Conservation (phyloP, 2,113 vertebrate species). For the Eclectus roratus region DNA sequence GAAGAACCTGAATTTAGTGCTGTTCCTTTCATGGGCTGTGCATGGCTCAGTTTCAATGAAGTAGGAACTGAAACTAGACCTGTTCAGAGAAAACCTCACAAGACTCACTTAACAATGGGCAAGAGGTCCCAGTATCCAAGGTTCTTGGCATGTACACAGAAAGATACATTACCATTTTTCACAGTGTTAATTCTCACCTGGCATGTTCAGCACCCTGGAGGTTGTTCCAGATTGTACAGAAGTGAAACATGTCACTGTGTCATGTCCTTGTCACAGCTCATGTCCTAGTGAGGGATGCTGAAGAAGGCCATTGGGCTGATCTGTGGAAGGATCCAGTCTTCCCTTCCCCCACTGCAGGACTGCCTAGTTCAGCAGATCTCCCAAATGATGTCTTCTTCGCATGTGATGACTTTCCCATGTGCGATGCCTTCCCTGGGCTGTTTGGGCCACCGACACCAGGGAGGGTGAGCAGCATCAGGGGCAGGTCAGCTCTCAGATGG, state of each 20-base stretch:
- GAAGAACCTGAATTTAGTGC: not conserved
- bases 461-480: not conserved
- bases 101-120: not conserved
- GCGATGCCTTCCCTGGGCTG: rapidly evolving
- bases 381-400: not conserved
- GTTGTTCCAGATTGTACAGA: not conserved
- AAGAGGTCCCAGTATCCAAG: not conserved
- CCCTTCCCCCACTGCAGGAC: not conserved
- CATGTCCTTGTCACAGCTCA: not conserved
- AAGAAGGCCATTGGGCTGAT: not conserved
- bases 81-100: not conserved
- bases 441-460: not conserved
- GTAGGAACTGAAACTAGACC: not conserved
- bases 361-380: not conserved
- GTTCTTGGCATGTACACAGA: rapidly evolving
- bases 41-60: not conserved
- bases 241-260: not conserved
- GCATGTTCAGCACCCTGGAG: not conserved
- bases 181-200: not conserved
- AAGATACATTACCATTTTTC: not conserved
- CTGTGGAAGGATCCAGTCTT: not conserved
- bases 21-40: not conserved
- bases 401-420: rapidly evolving
- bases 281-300: not conserved
- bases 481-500: not conserved